These are phyloP conservation scores for Malacoraja senta DNA, from an alignment of 2,797 vertebrate genomes.

Conservation along the genomic window DNA sequence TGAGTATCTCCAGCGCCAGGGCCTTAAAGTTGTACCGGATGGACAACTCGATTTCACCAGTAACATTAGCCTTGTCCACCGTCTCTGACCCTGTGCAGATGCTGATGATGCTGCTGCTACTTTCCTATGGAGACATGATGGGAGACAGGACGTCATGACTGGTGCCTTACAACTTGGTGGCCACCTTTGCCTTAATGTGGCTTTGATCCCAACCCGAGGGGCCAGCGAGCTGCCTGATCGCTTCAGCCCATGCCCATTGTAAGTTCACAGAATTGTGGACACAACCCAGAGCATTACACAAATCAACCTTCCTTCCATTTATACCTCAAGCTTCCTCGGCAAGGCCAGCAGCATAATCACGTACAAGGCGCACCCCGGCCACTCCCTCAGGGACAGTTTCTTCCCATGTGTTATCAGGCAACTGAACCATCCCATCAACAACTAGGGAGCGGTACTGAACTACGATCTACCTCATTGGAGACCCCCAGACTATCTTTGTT, in stretches of 20 bases:
- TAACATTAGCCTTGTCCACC: slow-evolving; percentile 56
- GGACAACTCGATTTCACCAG: slow-evolving; percentile 74
- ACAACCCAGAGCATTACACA: no score
- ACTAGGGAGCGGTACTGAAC: no score
- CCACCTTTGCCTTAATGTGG: neutral
- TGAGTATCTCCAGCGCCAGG: slow-evolving; percentile 66
- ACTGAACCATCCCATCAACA: no score
- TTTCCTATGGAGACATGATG: slow-evolving; percentile 52
- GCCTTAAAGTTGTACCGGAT: slow-evolving; percentile 61
- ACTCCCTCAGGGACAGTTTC: no score
- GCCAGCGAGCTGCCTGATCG: neutral
- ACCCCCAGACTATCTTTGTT: no score
- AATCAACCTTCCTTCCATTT: no score
- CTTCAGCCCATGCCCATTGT: neutral
- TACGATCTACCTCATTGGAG: no score
- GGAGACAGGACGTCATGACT: neutral
- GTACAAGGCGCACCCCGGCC: no score
- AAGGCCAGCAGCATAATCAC: no score
- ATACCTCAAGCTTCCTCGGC: no score
- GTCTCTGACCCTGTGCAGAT: slow-evolving; percentile 60
- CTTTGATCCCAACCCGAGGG: neutral
- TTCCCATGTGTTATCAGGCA: no score
- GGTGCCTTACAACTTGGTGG: neutral
- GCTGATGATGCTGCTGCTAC: slow-evolving; percentile 66
- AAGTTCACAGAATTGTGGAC: no score